Conservation (phyloP, 2,113 vertebrate species). For the Sapayoa aenigma region DNA sequence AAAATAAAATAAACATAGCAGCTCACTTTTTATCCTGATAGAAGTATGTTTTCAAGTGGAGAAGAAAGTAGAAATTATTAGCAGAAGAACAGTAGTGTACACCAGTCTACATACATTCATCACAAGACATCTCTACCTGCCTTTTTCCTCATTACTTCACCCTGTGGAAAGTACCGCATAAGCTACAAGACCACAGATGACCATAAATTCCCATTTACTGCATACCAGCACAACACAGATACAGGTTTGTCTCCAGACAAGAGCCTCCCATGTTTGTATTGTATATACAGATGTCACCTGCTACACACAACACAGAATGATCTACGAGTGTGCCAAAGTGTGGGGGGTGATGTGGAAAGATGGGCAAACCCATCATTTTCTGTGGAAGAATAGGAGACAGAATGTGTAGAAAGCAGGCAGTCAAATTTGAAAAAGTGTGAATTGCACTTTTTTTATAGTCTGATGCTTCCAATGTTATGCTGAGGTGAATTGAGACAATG, state of each 20-base stretch:
- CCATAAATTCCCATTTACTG: not conserved
- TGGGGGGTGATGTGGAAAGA: not conserved
- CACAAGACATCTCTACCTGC: not conserved
- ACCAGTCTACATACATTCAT: not conserved
- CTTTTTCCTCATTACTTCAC: not conserved
- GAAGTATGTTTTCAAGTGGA: not conserved
- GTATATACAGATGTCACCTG: not conserved
- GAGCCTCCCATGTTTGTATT: not conserved
- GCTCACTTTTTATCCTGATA: not conserved
- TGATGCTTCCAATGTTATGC: not conserved
- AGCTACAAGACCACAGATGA: not conserved
- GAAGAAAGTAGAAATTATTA: not conserved
- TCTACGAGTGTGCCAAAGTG: accelerated
- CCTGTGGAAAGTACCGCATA: not conserved
- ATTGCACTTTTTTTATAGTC: not conserved
- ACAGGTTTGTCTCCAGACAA: not conserved
- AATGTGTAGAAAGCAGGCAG: not conserved
- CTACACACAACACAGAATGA: not conserved
- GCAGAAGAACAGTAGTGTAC: not conserved
- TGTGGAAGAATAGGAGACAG: not conserved
- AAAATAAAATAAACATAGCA: not conserved
- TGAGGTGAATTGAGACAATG: not conserved
- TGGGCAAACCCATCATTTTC: not conserved
- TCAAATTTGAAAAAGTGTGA: not conserved
- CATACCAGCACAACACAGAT: not conserved